Percentiles rank a stretch among this genome's conserved stretches.
Evolutionary conservation across 2,888 invertebrate species (phyloP).

Genomic region (Fragum whitleyi): DNA sequence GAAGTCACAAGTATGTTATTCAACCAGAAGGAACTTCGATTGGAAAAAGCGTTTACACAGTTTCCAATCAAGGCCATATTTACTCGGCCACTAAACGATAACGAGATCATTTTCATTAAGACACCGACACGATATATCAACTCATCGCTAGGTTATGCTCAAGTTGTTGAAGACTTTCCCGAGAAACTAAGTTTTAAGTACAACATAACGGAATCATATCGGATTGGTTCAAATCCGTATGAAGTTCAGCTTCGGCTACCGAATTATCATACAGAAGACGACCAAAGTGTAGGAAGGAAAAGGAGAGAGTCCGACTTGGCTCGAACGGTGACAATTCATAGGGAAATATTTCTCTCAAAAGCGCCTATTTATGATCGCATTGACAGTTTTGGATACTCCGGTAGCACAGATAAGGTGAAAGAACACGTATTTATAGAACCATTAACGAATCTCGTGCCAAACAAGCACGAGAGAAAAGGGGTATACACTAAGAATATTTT

Average conservation of each 20-base stretch:
- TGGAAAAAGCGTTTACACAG: constrained; percentile 10
- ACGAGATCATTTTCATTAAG: constrained; percentile 39
- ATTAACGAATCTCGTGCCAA: background rate
- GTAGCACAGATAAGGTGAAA: background rate
- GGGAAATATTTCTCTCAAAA: background rate
- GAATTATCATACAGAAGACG: background rate
- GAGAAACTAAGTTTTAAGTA: background rate
- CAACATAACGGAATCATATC: background rate
- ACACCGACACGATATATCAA: constrained; percentile 43
- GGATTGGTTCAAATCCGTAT: background rate
- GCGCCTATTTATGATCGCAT: background rate
- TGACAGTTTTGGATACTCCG: background rate
- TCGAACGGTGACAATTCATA: background rate
- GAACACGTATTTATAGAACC: background rate
- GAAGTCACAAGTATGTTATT: constrained; percentile 19
- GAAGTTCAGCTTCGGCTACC: constrained; percentile 8
- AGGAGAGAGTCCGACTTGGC: background rate
- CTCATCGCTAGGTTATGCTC: constrained; percentile 27
- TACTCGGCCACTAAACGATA: constrained; percentile 22
- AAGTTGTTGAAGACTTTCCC: background rate
- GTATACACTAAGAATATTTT: background rate
- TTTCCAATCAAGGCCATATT: constrained; percentile 30
- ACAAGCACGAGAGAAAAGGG: background rate
- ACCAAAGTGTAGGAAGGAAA: background rate
- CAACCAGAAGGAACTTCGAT: constrained; percentile 21